Evolutionary conservation across 1,140 invertebrate genomes (phyloP).

Genomic region (Leucophenga varia): DNA sequence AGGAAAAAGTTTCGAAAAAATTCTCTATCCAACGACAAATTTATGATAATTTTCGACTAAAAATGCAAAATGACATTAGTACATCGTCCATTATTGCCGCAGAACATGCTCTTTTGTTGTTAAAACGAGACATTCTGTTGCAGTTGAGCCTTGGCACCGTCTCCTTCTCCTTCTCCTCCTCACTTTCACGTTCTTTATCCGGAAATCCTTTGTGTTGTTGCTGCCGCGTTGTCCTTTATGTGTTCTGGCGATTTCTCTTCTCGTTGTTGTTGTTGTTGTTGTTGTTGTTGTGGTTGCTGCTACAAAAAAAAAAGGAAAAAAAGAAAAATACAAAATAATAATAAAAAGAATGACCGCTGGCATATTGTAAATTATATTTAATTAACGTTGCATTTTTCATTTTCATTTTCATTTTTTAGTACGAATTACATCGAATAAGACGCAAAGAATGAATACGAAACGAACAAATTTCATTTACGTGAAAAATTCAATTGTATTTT

Average conservation of each 20-base stretch:
- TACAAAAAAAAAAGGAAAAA: too few species aligned
- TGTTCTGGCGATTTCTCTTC: too few species aligned
- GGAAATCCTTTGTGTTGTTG: conserved; percentile 9
- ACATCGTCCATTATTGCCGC: conserved; percentile 51
- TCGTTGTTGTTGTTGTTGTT: neutral
- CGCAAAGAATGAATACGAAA: too few species aligned
- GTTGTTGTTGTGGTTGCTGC: too few species aligned
- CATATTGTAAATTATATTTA: conserved; percentile 54
- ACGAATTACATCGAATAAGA: too few species aligned
- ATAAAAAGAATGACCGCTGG: conserved; percentile 49
- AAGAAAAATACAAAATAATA: too few species aligned
- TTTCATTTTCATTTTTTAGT: too few species aligned
- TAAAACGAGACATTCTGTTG: conserved; percentile 41
- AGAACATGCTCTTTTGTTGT: conserved; percentile 52
- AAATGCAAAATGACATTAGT: conserved; percentile 45
- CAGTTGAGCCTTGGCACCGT: conserved; percentile 25
- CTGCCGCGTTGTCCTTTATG: conserved; percentile 4
- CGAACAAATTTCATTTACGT: too few species aligned
- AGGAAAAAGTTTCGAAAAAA: conserved; percentile 12
- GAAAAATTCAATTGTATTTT: too few species aligned
- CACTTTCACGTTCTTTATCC: too few species aligned
- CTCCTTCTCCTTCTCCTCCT: conserved; percentile 11
- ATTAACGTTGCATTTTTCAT: conserved; percentile 44
- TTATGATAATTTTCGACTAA: conserved; percentile 48
- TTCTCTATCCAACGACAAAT: conserved; percentile 45